Evolutionary conservation across 2,797 vertebrate genomes (phyloP).

Genomic region (Channa striata): DNA sequence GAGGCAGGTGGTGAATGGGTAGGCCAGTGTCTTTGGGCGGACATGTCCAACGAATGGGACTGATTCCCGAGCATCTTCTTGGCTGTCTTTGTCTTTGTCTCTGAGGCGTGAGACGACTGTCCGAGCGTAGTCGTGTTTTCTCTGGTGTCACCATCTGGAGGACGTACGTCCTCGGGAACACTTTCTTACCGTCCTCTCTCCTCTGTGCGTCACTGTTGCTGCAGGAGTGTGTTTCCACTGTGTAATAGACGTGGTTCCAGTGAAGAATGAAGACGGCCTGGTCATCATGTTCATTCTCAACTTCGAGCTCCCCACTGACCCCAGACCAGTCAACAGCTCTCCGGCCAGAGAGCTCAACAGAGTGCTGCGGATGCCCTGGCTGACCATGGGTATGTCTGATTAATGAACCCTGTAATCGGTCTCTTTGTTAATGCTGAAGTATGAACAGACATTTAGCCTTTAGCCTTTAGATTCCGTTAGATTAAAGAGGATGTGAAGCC

Average conservation of each 20-base stretch:
- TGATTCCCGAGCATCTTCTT: too few relatives aligned
- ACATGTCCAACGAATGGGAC: too few relatives aligned
- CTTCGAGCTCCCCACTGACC: conserved; percentile 87
- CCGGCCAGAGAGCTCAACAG: conserved; percentile 81
- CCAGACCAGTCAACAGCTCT: conserved; percentile 62
- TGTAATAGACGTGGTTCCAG: conserved; percentile 90
- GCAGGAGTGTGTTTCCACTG: conserved; percentile 90
- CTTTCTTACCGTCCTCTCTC: not conserved
- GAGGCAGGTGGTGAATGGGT: too few relatives aligned
- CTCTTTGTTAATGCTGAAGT: not conserved
- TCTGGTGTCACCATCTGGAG: conserved; percentile 47
- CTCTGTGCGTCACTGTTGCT: conserved; percentile 3
- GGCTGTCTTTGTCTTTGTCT: too few relatives aligned
- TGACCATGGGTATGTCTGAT: conserved; percentile 82
- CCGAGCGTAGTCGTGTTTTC: not conserved
- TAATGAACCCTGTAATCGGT: not conserved
- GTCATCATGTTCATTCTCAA: conserved; percentile 96
- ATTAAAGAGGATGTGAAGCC: not conserved
- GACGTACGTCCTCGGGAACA: not conserved
- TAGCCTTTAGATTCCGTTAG: not conserved
- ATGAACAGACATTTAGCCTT: too few relatives aligned
- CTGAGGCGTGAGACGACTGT: too few relatives aligned
- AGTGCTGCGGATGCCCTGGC: conserved; percentile 83
- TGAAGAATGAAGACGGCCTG: conserved; percentile 90
- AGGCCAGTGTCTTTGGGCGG: too few relatives aligned